These are phyloP conservation scores for Aurelia sp. DNA, from an alignment of 30 jellyfish, hydroid and myxozoan genomes.

Conservation along the genomic window DNA sequence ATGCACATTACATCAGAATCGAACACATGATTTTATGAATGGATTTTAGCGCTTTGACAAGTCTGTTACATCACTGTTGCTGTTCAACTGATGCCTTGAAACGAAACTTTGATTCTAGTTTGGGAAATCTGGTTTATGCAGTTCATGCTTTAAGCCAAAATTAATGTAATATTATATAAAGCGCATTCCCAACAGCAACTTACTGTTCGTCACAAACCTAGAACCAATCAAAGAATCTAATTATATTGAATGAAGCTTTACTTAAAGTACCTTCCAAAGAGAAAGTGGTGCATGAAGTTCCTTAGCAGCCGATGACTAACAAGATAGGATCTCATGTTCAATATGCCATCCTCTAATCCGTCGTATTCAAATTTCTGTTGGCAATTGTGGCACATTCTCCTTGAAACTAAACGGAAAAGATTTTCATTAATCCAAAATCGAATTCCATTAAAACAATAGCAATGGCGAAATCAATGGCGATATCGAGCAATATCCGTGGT, in stretches of 20 bases:
- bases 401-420: neutral
- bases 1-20: neutral
- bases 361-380: neutral
- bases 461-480: neutral
- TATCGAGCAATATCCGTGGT: slow-evolving; percentile 6
- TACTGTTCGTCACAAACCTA: too few relatives aligned
- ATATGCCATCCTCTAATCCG: slow-evolving; percentile 22
- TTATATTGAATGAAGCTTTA: neutral
- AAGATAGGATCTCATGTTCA: slow-evolving; percentile 9
- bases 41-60: neutral
- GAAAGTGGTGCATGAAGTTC: slow-evolving; percentile 25
- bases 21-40: neutral
- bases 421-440: neutral
- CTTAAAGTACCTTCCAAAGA: slow-evolving; percentile 11
- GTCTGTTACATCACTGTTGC: neutral
- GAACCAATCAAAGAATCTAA: neutral
- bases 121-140: neutral
- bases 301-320: slow-evolving; percentile 8
- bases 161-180: too few relatives aligned
- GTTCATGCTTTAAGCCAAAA: neutral
- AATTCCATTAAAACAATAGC: neutral
- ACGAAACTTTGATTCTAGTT: neutral
- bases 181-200: too few relatives aligned
- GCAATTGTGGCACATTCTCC: slow-evolving; percentile 1
- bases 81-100: neutral